Conservation (phyloP, 2,888 invertebrate genomes). For the Drosophila affinis region DNA sequence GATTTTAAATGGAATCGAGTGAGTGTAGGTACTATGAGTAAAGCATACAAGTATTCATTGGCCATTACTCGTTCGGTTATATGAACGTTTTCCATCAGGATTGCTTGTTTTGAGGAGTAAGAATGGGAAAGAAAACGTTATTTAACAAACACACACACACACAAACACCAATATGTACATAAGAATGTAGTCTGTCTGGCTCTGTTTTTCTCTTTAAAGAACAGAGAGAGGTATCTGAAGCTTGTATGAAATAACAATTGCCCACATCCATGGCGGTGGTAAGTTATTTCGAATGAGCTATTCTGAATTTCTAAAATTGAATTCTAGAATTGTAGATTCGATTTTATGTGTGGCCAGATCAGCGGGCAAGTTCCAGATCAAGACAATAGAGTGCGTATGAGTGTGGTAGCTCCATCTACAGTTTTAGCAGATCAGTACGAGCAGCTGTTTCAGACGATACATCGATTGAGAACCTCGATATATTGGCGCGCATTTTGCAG, state of each 20-base stretch:
- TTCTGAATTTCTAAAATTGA: too few species aligned
- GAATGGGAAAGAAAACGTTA: not conserved
- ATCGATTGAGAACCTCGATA: not conserved
- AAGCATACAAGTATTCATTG: constrained; percentile 14
- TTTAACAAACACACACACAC: too few species aligned
- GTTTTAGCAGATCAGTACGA: not conserved
- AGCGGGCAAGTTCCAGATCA: too few species aligned
- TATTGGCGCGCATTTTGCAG: not conserved
- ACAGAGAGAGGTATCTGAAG: too few species aligned
- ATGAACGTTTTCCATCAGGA: not conserved
- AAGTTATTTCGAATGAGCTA: too few species aligned
- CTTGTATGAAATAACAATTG: not conserved
- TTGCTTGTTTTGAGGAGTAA: not conserved
- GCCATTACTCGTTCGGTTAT: not conserved
- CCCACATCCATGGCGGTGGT: too few species aligned
- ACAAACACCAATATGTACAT: not conserved
- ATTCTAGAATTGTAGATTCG: too few species aligned
- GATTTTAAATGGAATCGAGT: constrained; percentile 56
- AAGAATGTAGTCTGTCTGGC: not conserved
- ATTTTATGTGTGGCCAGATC: too few species aligned
- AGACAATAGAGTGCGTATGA: too few species aligned
- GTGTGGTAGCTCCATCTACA: too few species aligned
- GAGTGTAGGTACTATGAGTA: constrained; percentile 6
- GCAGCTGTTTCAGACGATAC: not conserved
- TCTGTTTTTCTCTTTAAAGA: too few species aligned